Percentiles rank a stretch among this genome's conserved stretches.
phyloP scores from a whole-genome alignment of 1,140 invertebrate genomes.

The Euglossa dilemma region DNA sequence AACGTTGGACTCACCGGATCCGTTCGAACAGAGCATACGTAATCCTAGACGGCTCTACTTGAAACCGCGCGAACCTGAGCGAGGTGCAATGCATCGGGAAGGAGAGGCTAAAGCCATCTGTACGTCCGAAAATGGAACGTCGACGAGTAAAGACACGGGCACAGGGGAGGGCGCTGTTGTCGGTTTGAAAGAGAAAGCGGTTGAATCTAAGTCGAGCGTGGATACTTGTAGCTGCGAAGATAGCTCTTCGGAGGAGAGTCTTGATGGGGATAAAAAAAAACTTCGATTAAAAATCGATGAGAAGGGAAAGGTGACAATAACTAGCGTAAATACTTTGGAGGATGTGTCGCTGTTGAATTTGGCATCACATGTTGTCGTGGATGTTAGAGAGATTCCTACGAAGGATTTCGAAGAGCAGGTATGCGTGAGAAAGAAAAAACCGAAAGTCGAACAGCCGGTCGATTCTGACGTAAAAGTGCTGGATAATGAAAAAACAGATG shows the following conservation, averaged over 20 bases:
- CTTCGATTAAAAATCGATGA: constrained; percentile 53
- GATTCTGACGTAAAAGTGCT: neutral
- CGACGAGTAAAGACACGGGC: neutral
- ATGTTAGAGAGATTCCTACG: too few relatives aligned
- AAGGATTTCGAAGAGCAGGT: neutral
- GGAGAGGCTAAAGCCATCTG: neutral
- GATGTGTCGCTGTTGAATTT: neutral
- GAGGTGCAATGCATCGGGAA: constrained; percentile 47
- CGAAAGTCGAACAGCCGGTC: neutral
- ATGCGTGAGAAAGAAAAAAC: neutral
- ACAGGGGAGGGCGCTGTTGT: neutral
- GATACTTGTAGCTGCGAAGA: constrained; percentile 47
- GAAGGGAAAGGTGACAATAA: neutral
- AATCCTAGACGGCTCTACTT: constrained; percentile 72
- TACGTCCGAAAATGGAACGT: neutral
- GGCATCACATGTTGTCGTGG: neutral
- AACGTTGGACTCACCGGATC: constrained; percentile 69
- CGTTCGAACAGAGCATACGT: constrained; percentile 64
- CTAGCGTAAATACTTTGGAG: neutral
- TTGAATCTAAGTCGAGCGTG: neutral
- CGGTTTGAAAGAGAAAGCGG: neutral
- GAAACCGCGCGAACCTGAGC: constrained; percentile 71
- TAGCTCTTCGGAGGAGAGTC: constrained; percentile 61
- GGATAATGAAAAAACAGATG: neutral
- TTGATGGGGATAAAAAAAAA: constrained; percentile 71